Evolutionary conservation across 1,140 invertebrate genomes (phyloP).

Genomic region (Aphelinus atriplicis): DNA sequence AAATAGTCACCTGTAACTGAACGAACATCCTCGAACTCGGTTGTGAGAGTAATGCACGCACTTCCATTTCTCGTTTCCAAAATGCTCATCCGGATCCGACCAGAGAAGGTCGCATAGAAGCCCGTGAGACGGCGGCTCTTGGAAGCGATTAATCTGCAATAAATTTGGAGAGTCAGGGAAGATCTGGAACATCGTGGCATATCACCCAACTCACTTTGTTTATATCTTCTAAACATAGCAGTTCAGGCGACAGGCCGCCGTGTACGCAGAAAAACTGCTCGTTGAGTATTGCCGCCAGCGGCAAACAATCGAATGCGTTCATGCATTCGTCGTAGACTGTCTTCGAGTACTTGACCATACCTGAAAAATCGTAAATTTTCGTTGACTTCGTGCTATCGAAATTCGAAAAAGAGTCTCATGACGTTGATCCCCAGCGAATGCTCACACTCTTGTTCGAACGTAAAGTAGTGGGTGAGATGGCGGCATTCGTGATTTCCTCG

Average conservation of each 20-base stretch:
- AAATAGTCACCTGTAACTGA: slow-evolving; percentile 91
- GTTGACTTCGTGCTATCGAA: background rate
- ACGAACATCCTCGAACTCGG: slow-evolving; percentile 99
- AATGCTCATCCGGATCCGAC: slow-evolving; percentile 99
- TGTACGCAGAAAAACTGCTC: slow-evolving; percentile 99
- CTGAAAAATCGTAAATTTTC: slow-evolving; percentile 64
- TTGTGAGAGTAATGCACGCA: slow-evolving; percentile 99
- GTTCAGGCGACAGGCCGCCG: slow-evolving; percentile 98
- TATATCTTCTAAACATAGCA: slow-evolving; percentile 99
- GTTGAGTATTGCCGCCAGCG: slow-evolving; percentile 99
- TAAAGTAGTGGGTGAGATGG: slow-evolving; percentile 99
- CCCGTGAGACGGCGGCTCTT: slow-evolving; percentile 99
- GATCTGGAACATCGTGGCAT: background rate
- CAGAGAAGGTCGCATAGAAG: slow-evolving; percentile 99
- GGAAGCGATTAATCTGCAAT: slow-evolving; percentile 97
- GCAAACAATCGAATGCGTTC: slow-evolving; percentile 99
- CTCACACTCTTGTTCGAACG: slow-evolving; percentile 99
- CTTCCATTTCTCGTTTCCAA: slow-evolving; percentile 93
- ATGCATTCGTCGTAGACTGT: slow-evolving; percentile 99
- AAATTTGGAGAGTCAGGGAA: background rate
- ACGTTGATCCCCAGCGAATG: slow-evolving; percentile 46
- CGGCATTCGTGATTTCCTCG: slow-evolving; percentile 99
- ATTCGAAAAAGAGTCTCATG: background rate
- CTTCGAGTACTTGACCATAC: slow-evolving; percentile 99
- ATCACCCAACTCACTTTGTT: slow-evolving; percentile 87